Percentiles rank a stretch among this genome's conserved stretches.
Conservation (phyloP, 2,113 vertebrate genomes). For the Passer montanus region DNA sequence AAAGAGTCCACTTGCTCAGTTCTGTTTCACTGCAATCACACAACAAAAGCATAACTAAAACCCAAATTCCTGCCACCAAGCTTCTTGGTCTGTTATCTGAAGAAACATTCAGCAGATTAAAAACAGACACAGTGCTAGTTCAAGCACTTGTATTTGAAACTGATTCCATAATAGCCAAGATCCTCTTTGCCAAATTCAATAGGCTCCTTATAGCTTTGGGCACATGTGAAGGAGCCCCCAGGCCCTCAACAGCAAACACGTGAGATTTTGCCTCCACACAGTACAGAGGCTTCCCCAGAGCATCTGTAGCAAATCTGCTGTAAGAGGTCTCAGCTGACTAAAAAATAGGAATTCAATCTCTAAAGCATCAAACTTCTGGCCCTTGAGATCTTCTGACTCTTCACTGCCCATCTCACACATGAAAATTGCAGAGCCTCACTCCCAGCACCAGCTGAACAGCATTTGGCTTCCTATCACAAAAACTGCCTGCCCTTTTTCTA, state of each 20-base stretch:
- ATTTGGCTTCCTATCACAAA: not conserved
- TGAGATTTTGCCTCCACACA: not conserved
- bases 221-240: not conserved
- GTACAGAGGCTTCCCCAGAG: not conserved
- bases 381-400: not conserved
- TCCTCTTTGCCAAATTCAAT: not conserved
- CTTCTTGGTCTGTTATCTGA: not conserved
- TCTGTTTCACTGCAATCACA: not conserved
- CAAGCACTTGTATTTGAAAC: not conserved
- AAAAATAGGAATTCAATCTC: not conserved
- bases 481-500: not conserved
- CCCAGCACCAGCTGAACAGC: not conserved
- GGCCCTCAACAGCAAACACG: not conserved
- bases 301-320: not conserved
- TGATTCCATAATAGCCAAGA: not conserved
- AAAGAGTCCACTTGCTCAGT: not conserved
- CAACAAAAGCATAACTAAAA: not conserved
- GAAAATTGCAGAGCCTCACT: not conserved
- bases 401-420: not conserved
- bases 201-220: not conserved
- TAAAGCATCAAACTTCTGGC: not conserved
- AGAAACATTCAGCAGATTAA: not conserved
- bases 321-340: not conserved
- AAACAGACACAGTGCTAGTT: not conserved
- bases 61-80: not conserved